These are phyloP conservation scores for Musca vetustissima DNA, from an alignment of 1,140 invertebrate genomes.

Conservation along the genomic window DNA sequence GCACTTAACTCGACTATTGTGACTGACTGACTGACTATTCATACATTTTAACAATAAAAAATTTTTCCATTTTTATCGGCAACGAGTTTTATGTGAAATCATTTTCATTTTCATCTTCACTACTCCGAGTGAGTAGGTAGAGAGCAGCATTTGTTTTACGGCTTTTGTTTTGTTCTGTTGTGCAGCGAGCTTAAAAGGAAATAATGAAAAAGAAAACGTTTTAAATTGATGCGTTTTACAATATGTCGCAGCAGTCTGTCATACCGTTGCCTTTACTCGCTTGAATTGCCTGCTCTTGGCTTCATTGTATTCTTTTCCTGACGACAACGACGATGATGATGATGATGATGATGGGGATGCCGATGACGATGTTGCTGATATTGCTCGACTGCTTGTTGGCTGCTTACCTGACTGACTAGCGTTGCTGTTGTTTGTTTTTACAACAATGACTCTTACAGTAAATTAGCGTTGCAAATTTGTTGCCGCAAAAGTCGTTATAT, in stretches of 20 bases:
- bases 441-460: constrained; percentile 26
- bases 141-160: too few species aligned
- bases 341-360: neutral
- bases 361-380: neutral
- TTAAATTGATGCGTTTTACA: constrained; percentile 14
- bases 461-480: constrained; percentile 33
- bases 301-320: neutral
- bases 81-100: constrained; percentile 6
- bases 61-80: neutral
- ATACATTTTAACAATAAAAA: too few species aligned
- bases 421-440: neutral
- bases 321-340: too few species aligned
- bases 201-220: constrained; percentile 4
- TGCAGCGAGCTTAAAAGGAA: too few species aligned
- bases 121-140: neutral
- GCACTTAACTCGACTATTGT: too few species aligned
- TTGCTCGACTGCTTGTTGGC: neutral
- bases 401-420: neutral
- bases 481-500: constrained; percentile 29
- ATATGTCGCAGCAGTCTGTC: neutral
- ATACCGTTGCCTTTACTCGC: neutral
- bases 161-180: neutral
- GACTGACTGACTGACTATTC: too few species aligned
- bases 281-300: too few species aligned
- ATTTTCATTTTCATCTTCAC: neutral